Evolutionary conservation across 2,113 vertebrate genomes (phyloP), one percentile per base, ranked within the genome.

Genomic region (Sus scrofa): DNA sequence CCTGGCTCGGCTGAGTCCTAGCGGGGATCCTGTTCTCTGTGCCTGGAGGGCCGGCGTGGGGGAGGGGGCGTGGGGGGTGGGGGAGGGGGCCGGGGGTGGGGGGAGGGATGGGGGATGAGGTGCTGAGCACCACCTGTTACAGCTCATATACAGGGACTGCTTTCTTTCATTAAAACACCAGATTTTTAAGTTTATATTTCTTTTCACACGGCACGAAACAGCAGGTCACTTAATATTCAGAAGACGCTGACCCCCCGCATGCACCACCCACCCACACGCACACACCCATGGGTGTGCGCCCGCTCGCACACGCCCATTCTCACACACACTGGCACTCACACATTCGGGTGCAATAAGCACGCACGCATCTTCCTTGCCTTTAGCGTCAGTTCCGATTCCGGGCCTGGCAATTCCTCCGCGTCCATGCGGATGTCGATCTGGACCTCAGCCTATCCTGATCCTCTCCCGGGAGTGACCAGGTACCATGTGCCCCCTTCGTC

Each of bases 381-480:
- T 84, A 30, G 63, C 37, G 22, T 11, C 73, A 82, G 14, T 50
- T 77, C 93, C n/a, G 50, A 97, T 58, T 96, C 89, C 54, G 90
- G 84, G 65, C 92, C 88, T 62, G 67, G 0, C 5, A 27, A 86
- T 56, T 95, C 12, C 60, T 86, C 30, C 52, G 70, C 52, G 85
- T 52, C 95, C 86, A 79, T 92, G 15, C 30, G 88, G 90, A 86
- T 92, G 85, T 82, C 94, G 94, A 88, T 70, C 54, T 44, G 95
- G 79, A 89, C 30, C 92, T 84, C 27, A 58, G 44, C 11, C 56
- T 79, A 14, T 14, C 20, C 37, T 37, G 9, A 32, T 24, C 44
- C 77, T 82, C 65, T 84, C 95, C n/a, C 83, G 91, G 92, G 94
- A 68, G 73, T 74, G 95, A 97, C 78, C 86, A 78, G 89, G 85